phyloP scores from a whole-genome alignment of 2,888 invertebrate species.

The Papilio elwesi region DNA sequence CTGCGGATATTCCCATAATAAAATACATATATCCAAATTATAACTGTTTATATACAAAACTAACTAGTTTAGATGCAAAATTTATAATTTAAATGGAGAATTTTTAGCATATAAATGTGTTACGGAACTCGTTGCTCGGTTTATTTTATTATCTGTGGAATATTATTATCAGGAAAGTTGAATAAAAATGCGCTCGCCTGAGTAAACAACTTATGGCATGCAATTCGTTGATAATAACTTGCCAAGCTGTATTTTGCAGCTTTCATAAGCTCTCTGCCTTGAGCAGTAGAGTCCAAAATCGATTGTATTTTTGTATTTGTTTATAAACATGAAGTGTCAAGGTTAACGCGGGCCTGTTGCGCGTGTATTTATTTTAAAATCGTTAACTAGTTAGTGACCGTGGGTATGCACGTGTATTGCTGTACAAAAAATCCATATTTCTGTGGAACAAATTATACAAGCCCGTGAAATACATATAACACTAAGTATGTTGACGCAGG shows the following conservation, averaged over 20 bases:
- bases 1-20: slow-evolving; percentile 9
- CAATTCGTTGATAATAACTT: slow-evolving; percentile 34
- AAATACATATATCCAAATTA: not conserved
- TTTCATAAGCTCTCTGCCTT: not conserved
- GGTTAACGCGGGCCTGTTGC: slow-evolving; percentile 21
- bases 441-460: not conserved
- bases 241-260: slow-evolving; percentile 2
- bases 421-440: not conserved
- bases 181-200: slow-evolving; percentile 56
- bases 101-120: slow-evolving; percentile 37
- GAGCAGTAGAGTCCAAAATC: slow-evolving; percentile 20
- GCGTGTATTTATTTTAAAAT: slow-evolving; percentile 38
- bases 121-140: slow-evolving; percentile 41
- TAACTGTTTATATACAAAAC: not conserved
- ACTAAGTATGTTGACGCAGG: too few relatives aligned
- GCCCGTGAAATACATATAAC: not conserved
- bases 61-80: not conserved
- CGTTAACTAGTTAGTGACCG: slow-evolving; percentile 8
- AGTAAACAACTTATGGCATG: slow-evolving; percentile 61
- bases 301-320: not conserved
- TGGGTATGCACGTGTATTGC: slow-evolving; percentile 16
- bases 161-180: slow-evolving; percentile 63
- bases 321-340: slow-evolving; percentile 26
- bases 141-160: slow-evolving; percentile 52
- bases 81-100: slow-evolving; percentile 16